A percentile compares a stretch with the other conserved stretches of the same genome.
Conservation (phyloP, 2,888 invertebrate species). For the Ornithoptera priamus region DNA sequence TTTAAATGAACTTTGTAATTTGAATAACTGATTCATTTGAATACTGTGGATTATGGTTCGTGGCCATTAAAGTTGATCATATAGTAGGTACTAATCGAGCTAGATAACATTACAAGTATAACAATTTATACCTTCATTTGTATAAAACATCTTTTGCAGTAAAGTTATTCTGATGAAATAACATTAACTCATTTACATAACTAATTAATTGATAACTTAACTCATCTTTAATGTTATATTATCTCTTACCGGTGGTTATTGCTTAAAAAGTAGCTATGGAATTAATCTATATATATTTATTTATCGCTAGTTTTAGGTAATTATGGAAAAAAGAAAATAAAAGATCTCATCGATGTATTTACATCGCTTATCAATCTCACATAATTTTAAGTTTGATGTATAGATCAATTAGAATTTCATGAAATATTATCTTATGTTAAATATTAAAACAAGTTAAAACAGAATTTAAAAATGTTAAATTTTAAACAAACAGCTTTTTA, state of each 20-base stretch:
- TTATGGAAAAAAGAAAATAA: not conserved
- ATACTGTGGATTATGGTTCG: constrained; percentile 5
- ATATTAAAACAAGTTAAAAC: not conserved
- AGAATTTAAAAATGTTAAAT: not conserved
- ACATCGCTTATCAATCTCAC: not conserved
- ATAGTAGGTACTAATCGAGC: constrained; percentile 2
- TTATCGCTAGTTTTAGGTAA: constrained; percentile 1
- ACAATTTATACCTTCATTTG: not conserved
- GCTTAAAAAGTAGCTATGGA: not conserved
- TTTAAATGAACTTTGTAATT: constrained; percentile 6
- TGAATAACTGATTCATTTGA: constrained; percentile 10
- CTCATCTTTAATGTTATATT: constrained; percentile 4
- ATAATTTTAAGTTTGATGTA: not conserved
- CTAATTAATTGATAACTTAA: constrained; percentile 15
- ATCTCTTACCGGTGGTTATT: constrained; percentile 4
- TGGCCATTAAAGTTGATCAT: not conserved
- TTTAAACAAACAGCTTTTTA: not conserved
- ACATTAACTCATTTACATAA: constrained; percentile 16
- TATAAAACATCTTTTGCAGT: constrained; percentile 5
- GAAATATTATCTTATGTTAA: not conserved
- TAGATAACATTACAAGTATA: constrained; percentile 1
- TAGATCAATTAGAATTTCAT: not conserved
- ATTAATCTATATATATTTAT: not conserved
- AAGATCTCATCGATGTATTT: not conserved
- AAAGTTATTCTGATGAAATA: constrained; percentile 9